Evolutionary conservation across 2,888 invertebrate species (phyloP).

Genomic region (Troglohyphantes excavatus): DNA sequence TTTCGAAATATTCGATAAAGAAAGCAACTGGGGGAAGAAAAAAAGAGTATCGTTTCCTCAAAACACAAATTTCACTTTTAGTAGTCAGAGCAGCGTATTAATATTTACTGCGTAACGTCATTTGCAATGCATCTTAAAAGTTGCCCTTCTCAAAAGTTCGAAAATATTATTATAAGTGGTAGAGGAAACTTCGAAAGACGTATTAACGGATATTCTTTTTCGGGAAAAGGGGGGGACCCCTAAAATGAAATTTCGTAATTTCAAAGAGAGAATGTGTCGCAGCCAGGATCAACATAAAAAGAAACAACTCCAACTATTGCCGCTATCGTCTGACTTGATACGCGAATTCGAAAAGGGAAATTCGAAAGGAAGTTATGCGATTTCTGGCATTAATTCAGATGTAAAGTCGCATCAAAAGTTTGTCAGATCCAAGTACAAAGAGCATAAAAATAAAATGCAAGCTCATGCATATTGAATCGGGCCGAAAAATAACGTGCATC

Average conservation of each 20-base stretch:
- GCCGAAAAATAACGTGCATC: slow-evolving; percentile 42
- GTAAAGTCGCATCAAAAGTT: slow-evolving; percentile 54
- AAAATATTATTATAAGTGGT: slow-evolving; percentile 62
- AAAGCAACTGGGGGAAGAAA: slow-evolving; percentile 1
- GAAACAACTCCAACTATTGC: slow-evolving; percentile 11
- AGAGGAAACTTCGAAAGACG: background rate
- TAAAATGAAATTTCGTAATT: slow-evolving; percentile 55
- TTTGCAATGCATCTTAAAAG: slow-evolving; percentile 56
- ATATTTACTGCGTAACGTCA: slow-evolving; percentile 66
- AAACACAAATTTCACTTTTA: slow-evolving; percentile 27
- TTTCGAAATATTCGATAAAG: slow-evolving; percentile 61
- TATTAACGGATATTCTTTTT: slow-evolving; percentile 54
- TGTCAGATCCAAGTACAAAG: slow-evolving; percentile 51
- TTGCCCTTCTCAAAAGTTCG: slow-evolving; percentile 59
- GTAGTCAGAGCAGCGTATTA: slow-evolving; percentile 66
- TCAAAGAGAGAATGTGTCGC: background rate
- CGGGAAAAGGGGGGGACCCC: background rate
- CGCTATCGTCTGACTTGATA: slow-evolving; percentile 30
- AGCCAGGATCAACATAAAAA: slow-evolving; percentile 43
- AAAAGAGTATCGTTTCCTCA: background rate
- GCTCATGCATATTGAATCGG: slow-evolving; percentile 38
- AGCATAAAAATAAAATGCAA: slow-evolving; percentile 59
- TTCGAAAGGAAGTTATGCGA: slow-evolving; percentile 53
- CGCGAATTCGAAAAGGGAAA: slow-evolving; percentile 29
- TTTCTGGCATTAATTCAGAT: slow-evolving; percentile 58